phyloP scores from a whole-genome alignment of 2,797 vertebrate genomes.

The Rhynchonycteris naso region DNA sequence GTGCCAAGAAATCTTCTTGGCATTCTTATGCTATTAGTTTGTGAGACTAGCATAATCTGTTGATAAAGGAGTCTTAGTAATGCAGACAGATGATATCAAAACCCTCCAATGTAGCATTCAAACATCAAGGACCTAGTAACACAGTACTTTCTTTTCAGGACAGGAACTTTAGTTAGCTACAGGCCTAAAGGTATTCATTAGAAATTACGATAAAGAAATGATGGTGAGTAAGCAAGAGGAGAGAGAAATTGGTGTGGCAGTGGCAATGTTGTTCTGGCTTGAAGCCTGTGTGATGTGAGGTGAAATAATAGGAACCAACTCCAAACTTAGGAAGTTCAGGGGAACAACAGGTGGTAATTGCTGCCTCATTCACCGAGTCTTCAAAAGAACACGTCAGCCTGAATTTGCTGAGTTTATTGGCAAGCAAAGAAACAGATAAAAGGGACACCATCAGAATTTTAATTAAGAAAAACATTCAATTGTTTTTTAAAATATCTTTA shows the following conservation, averaged over 20 bases:
- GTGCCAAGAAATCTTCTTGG: background rate
- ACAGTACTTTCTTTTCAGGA: constrained; percentile 43
- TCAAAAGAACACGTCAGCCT: constrained; percentile 79
- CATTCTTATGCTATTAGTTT: background rate
- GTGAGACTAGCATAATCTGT: constrained; percentile 47
- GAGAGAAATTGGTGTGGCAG: constrained; percentile 9
- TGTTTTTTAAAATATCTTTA: constrained; percentile 34
- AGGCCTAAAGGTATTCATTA: constrained; percentile 47
- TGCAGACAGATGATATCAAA: constrained; percentile 74
- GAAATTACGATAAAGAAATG: constrained; percentile 63
- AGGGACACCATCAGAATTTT: constrained; percentile 59
- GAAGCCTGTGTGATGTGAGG: constrained; percentile 64
- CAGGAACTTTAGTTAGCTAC: constrained; percentile 71
- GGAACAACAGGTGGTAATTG: constrained; percentile 84
- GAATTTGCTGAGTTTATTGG: constrained; percentile 80
- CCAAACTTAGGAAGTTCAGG: constrained; percentile 82
- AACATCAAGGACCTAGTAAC: background rate
- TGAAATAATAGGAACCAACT: constrained; percentile 83
- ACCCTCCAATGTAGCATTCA: constrained; percentile 33
- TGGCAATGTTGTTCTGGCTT: constrained; percentile 76
- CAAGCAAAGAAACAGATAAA: constrained; percentile 79
- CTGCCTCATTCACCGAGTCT: constrained; percentile 83
- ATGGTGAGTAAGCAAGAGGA: constrained; percentile 15
- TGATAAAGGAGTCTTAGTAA: constrained; percentile 74
- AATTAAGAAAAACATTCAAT: constrained; percentile 39